These are phyloP conservation scores for Hermodice carunculata DNA, from an alignment of 2,888 invertebrate species.

Conservation along the genomic window DNA sequence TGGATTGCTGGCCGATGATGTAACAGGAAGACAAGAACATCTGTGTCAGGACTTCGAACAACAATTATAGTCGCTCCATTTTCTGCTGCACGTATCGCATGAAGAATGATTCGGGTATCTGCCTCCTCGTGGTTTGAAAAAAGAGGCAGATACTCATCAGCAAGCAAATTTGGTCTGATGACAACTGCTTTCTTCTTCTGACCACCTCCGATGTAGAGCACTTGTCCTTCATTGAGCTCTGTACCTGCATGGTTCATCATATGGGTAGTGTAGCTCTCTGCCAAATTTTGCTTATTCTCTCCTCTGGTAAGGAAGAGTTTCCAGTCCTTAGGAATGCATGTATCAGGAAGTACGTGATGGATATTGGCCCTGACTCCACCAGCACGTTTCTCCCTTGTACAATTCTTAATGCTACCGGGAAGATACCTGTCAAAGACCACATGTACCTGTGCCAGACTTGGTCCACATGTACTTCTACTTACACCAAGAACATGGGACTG, in stretches of 20 bases:
- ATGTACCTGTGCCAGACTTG: not conserved
- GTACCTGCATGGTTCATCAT: not conserved
- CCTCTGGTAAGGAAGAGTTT: not conserved
- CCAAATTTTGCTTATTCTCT: not conserved
- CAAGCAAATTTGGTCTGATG: not conserved
- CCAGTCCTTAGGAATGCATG: not conserved
- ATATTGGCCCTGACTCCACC: no score
- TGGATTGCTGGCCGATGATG: not conserved
- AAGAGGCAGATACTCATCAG: not conserved
- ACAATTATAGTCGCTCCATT: slow-evolving; percentile 3
- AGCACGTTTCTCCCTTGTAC: no score
- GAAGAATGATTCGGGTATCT: slow-evolving; percentile 7
- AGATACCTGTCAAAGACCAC: slow-evolving; percentile 1
- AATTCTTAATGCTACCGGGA: not conserved
- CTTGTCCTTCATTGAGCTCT: not conserved
- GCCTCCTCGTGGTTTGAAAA: slow-evolving; percentile 5
- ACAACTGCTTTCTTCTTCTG: not conserved
- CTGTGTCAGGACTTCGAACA: slow-evolving; percentile 6
- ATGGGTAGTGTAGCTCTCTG: not conserved
- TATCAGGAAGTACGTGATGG: not conserved
- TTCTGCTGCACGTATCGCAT: not conserved
- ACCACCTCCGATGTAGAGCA: not conserved
- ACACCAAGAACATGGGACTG: not conserved
- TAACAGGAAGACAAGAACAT: not conserved
- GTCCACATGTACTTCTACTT: not conserved